Evolutionary conservation across 2,888 invertebrate species (phyloP).

Genomic region (Quadroppia sp.): DNA sequence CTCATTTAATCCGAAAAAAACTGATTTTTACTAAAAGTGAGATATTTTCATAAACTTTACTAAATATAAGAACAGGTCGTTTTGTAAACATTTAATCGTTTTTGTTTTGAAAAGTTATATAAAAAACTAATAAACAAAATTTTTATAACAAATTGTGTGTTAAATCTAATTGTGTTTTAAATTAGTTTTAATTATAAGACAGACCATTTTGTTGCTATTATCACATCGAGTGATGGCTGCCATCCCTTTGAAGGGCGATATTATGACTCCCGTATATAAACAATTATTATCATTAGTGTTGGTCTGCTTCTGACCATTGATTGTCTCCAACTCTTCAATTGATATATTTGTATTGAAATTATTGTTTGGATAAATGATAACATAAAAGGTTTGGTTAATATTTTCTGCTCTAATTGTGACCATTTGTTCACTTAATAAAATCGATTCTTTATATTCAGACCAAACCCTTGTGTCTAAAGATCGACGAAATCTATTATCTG

Average conservation of each 20-base stretch:
- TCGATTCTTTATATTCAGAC: neutral
- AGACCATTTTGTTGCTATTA: slow-evolving; percentile 34
- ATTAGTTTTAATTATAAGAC: neutral
- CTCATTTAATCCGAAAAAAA: too few species aligned
- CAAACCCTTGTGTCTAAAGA: neutral
- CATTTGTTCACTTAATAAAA: neutral
- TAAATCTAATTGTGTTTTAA: too few species aligned
- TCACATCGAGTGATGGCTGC: slow-evolving; percentile 37
- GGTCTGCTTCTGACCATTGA: neutral
- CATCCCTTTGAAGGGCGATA: slow-evolving; percentile 20
- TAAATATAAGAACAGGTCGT: too few species aligned
- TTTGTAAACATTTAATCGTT: too few species aligned
- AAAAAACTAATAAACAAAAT: too few species aligned
- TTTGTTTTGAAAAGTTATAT: too few species aligned
- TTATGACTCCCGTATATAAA: slow-evolving; percentile 36
- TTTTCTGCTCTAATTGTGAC: slow-evolving; percentile 28
- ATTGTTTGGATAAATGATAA: slow-evolving; percentile 35
- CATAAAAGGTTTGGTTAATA: slow-evolving; percentile 33
- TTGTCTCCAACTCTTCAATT: neutral
- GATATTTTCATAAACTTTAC: too few species aligned
- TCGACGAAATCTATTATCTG: neutral
- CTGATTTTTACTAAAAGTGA: too few species aligned
- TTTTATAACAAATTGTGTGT: too few species aligned
- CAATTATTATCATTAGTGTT: neutral
- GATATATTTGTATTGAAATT: slow-evolving; percentile 10